Base-by-base conservation (phyloP, 2,113 vertebrate genomes). In the Nematolebias whitei region DNA sequence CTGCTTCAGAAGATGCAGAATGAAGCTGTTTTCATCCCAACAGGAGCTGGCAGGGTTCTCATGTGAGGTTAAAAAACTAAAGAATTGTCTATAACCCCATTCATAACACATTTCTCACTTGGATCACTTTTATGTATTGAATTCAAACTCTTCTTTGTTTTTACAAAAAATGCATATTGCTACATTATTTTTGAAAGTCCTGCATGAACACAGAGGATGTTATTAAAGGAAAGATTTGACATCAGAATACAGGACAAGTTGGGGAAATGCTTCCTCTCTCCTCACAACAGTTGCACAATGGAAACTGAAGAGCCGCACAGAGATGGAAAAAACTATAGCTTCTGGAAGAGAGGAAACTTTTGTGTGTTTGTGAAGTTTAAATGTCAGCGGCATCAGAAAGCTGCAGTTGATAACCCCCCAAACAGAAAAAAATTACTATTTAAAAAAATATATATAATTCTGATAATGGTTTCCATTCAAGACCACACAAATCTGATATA, bases 21-120 rank as follows among this genome's bases (percentile, higher is more conserved):
- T 70, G 63, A 61, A 47, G 16, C 44, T 61, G 70, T 72, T 84
- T 74, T 74, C 60, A 65, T 85, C 73, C 58, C 71, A 63, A 57
- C 54, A 70, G 11, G 18, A 53, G 55, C 65, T 88, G 85, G 85
- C 81, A 29, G 39, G 35, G 47, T 12, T 68, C 85, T n/a, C n/a
- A n/a, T n/a, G n/a, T n/a, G n/a, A n/a, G n/a, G n/a, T n/a, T n/a
- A n/a, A n/a, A n/a, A n/a, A n/a, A n/a, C n/a, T n/a, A n/a, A n/a
- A n/a, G n/a, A n/a, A n/a, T n/a, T n/a, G n/a, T n/a, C n/a, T 51
- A 26, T 41, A 4, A 26, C 29, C 14, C 56, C 29, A 40, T 57
- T 56, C n/a, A 35, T 32, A 18, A 18, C 23, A 35, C 43, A 45
- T 55, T 38, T 51, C 24, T 15, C 29, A 49, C 24, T 6, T 57